These are phyloP conservation scores for Sarcophilus harrisii DNA, from an alignment of 2,797 vertebrate genomes.

Conservation along the genomic window DNA sequence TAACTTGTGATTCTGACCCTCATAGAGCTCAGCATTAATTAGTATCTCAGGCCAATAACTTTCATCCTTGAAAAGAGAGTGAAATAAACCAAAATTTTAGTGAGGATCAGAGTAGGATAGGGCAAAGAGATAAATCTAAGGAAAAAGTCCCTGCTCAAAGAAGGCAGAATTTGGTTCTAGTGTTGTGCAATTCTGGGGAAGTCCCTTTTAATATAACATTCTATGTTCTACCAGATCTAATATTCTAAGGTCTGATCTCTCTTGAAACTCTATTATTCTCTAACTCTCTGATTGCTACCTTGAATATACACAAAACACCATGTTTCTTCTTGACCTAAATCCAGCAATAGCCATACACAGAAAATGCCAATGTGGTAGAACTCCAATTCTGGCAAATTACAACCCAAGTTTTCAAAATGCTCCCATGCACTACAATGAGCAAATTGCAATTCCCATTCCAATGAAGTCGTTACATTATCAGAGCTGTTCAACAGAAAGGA, in stretches of 20 bases:
- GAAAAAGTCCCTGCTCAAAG: not conserved
- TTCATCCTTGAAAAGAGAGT: not conserved
- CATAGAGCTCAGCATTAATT: not conserved
- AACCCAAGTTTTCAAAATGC: not conserved
- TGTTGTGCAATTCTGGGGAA: not conserved
- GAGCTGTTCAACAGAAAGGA: not conserved
- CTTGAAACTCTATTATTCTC: not conserved
- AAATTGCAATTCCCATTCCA: not conserved
- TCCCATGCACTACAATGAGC: not conserved
- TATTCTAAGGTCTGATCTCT: not conserved
- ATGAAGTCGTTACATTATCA: not conserved
- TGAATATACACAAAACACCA: not conserved
- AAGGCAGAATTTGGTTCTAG: not conserved
- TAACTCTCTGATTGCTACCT: not conserved
- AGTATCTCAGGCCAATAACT: not conserved
- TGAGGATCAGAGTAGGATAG: not conserved
- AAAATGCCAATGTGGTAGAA: not conserved
- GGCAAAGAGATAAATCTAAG: not conserved
- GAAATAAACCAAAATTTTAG: not conserved
- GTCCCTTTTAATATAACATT: not conserved
- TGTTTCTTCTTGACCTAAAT: not conserved
- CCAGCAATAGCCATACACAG: not conserved
- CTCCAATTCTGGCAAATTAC: slow-evolving; percentile 2
- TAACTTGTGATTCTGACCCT: not conserved
- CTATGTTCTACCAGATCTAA: not conserved